These are phyloP conservation scores for Galleria mellonella DNA, from an alignment of 1,140 invertebrate genomes.

Conservation along the genomic window DNA sequence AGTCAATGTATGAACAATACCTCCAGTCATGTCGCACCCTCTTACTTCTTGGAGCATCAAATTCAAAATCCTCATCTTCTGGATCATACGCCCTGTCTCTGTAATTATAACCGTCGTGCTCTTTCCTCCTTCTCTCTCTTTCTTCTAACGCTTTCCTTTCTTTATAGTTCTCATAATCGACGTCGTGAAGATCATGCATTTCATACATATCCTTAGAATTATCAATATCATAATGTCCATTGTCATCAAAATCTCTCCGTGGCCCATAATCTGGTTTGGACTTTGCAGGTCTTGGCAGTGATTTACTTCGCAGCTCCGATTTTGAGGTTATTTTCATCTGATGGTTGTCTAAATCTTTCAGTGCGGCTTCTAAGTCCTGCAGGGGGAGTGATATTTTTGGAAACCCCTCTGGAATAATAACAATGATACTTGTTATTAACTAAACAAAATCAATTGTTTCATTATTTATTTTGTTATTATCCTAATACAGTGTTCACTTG, in stretches of 20 bases:
- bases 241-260: constrained; percentile 43
- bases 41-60: constrained; percentile 36
- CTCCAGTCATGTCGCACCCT: constrained; percentile 31
- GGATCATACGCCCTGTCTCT: constrained; percentile 54
- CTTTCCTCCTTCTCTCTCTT: constrained; percentile 29
- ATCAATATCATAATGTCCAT: constrained; percentile 36
- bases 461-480: not conserved
- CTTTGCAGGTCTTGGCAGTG: constrained; percentile 43
- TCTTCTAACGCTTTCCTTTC: constrained; percentile 48
- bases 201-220: constrained; percentile 43
- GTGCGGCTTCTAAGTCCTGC: constrained; percentile 54
- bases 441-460: too few species aligned
- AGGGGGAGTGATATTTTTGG: constrained; percentile 59
- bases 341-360: constrained; percentile 52
- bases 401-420: constrained; percentile 42
- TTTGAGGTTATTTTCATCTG: constrained; percentile 34
- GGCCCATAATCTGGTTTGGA: constrained; percentile 44
- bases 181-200: constrained; percentile 57
- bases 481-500: constrained; percentile 6
- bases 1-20: not conserved
- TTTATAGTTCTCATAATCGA: constrained; percentile 58
- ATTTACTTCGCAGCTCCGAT: constrained; percentile 43
- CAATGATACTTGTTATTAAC: too few species aligned
- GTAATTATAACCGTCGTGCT: constrained; percentile 37
- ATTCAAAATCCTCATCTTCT: constrained; percentile 57